Base-by-base conservation (phyloP, 2,888 invertebrate species). In the Charanyca ferruginea region DNA sequence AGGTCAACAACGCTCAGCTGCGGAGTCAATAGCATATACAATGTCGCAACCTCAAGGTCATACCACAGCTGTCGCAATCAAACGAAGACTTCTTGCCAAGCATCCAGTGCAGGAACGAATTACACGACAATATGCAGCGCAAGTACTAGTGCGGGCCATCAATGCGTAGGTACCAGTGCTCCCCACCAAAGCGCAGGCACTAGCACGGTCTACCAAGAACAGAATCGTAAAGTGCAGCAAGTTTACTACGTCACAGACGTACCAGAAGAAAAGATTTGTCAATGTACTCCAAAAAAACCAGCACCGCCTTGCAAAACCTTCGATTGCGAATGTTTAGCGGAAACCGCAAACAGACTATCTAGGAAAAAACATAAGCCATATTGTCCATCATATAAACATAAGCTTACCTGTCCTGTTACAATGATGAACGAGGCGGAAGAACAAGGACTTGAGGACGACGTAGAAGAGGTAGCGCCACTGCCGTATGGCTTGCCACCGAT, bases 401-500 rank as follows among this genome's bases (percentile, higher is more conserved):
- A 94, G 65, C 67, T 16, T 23, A 90, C 79, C 41, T 95, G 95
- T 75, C 94, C 94, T 13, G 94, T 95, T 3, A 91, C 86, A 8
- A 84, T 85, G 70, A 84, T 85, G 70, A 68, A 87, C 8, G 93
- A 91, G 63, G 94, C 92, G 48, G 92, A 91, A 68, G 90, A 90
- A 20, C 83, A 80, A 28, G 32, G 11, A 32, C 90, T 90, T 25
- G 93, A 94, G 0, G 93, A 93, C 1, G 93, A 93, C 1, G 93
- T 93, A 80, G 93, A 94, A 48, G 93, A 90, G 70, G 73, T 87
- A 0, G 90, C 93, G 66, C 90, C 93, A 35, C 79, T 95, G 42
- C 95, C 95, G 1, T 95, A 95, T 66, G 95, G 95, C 1, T 80
- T 95, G 22, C 95, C 95, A 1, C 95, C 94, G 1, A 91, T 95